These are phyloP conservation scores for Trichopoda pennipes DNA, from an alignment of 2,888 invertebrate species.

Conservation along the genomic window DNA sequence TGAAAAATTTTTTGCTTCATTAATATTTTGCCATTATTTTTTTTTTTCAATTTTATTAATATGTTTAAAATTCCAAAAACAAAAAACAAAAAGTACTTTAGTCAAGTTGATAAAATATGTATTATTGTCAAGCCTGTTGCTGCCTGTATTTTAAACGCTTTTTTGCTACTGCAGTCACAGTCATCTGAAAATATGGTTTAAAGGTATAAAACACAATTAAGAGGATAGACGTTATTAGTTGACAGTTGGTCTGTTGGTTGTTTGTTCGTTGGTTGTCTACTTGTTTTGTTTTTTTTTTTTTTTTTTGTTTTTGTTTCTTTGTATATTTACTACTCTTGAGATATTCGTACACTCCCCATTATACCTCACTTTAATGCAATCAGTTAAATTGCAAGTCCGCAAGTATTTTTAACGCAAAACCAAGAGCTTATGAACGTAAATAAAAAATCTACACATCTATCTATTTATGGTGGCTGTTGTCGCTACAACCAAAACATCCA, in stretches of 20 bases:
- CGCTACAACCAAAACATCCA: conserved; percentile 18
- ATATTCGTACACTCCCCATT: conserved; percentile 11
- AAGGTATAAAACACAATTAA: conserved; percentile 65
- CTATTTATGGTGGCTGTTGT: conserved; percentile 53
- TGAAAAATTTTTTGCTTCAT: conserved; percentile 53
- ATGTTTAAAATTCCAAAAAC: not conserved
- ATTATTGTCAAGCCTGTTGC: not conserved
- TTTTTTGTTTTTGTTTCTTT: not conserved
- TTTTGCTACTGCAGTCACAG: conserved; percentile 8
- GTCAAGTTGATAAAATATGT: conserved; percentile 53
- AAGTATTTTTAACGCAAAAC: conserved; percentile 18
- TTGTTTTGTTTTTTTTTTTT: too few species aligned
- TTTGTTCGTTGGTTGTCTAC: conserved; percentile 8
- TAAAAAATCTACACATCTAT: conserved; percentile 9
- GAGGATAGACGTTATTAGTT: conserved; percentile 59
- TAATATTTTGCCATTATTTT: conserved; percentile 21
- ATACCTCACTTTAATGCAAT: conserved; percentile 14
- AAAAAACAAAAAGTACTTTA: conserved; percentile 41
- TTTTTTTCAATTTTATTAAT: conserved; percentile 11
- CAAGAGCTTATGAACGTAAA: not conserved
- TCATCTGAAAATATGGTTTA: conserved; percentile 59
- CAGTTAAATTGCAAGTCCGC: conserved; percentile 49
- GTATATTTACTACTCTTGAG: not conserved
- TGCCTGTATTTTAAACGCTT: not conserved
- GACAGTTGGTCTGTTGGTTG: conserved; percentile 46